Conservation (phyloP, 2,113 vertebrate species). For the Fregata magnificens region DNA sequence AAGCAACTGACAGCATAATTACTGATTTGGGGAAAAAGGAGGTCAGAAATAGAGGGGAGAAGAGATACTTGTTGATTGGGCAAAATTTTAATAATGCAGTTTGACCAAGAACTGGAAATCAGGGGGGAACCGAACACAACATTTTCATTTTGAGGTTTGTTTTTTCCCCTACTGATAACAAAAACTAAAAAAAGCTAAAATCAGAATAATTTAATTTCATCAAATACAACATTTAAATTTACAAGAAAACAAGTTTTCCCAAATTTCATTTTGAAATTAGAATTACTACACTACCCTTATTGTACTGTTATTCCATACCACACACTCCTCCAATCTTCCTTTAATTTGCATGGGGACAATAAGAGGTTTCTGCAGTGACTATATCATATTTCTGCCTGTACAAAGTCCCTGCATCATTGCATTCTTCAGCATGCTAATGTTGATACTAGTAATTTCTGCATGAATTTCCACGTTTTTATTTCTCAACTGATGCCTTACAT, state of each 20-base stretch:
- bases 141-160: neutral
- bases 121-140: neutral
- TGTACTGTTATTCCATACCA: neutral
- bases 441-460: neutral
- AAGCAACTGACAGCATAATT: neutral
- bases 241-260: neutral
- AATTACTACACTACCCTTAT: neutral
- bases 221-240: neutral
- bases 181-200: neutral
- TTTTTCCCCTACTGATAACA: neutral
- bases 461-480: constrained; percentile 23
- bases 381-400: neutral
- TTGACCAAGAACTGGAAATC: neutral
- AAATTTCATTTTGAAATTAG: neutral
- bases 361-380: neutral
- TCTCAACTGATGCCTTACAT: neutral
- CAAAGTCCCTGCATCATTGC: neutral
- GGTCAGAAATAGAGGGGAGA: neutral
- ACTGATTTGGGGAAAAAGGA: neutral
- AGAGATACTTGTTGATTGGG: neutral
- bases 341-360: neutral
- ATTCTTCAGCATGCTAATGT: constrained; percentile 31
- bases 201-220: neutral
- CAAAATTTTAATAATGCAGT: neutral
- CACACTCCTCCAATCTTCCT: neutral